A percentile compares a stretch with the other conserved stretches of the same genome.
Conservation (phyloP, 2,888 invertebrate species). For the Dicyrtoma fusca region DNA sequence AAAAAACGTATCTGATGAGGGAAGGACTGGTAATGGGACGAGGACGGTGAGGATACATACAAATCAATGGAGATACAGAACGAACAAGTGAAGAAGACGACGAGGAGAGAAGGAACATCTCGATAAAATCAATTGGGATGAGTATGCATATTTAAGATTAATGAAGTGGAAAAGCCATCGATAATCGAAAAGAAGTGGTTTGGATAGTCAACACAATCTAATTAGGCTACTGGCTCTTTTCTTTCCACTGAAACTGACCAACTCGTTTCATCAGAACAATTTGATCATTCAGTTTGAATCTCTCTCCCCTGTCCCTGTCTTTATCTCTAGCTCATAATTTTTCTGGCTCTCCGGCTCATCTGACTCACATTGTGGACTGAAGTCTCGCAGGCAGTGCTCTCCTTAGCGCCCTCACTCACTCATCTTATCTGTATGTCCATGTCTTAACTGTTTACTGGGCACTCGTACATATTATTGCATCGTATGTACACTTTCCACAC, state of each 20-base stretch:
- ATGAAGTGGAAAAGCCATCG: slow-evolving; percentile 40
- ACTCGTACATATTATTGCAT: too few relatives aligned
- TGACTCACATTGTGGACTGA: neutral
- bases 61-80: too few relatives aligned
- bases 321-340: neutral
- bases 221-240: slow-evolving; percentile 42
- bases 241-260: slow-evolving; percentile 25
- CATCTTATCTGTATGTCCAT: neutral
- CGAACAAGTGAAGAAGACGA: neutral
- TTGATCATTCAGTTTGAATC: slow-evolving; percentile 26
- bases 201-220: slow-evolving; percentile 43
- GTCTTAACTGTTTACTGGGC: neutral
- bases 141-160: slow-evolving; percentile 41
- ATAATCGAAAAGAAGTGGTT: slow-evolving; percentile 38
- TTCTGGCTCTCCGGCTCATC: neutral
- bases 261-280: slow-evolving; percentile 23
- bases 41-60: too few relatives aligned
- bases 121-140: slow-evolving; percentile 40
- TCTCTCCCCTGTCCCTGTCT: neutral
- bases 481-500: too few relatives aligned
- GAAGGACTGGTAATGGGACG: neutral
- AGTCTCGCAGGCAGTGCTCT: neutral
- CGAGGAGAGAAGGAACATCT: slow-evolving; percentile 2
- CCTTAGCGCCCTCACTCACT: neutral
- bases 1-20: neutral